phyloP scores from a whole-genome alignment of 2,113 vertebrate genomes.

The Bos javanicus region DNA sequence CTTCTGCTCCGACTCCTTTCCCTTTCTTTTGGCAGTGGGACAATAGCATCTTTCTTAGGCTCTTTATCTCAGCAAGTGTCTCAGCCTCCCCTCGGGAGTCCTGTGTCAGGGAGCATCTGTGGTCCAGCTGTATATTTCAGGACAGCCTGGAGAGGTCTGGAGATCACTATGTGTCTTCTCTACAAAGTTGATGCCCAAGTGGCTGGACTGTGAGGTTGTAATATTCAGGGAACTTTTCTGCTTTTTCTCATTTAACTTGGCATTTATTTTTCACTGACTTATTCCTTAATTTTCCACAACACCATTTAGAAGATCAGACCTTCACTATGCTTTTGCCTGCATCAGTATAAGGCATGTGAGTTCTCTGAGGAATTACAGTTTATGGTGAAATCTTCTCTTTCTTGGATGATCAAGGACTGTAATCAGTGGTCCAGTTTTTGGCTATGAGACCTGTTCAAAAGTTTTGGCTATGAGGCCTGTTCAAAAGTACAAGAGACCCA shows the following conservation, averaged over 20 bases:
- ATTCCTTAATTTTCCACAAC: neutral
- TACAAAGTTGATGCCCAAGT: constrained; percentile 15
- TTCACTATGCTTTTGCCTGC: neutral
- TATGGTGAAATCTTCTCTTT: neutral
- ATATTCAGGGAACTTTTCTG: neutral
- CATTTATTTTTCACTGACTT: neutral
- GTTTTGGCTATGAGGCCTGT: neutral
- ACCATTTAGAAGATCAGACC: neutral
- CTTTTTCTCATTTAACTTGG: neutral
- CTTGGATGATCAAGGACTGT: neutral
- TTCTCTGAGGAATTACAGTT: neutral
- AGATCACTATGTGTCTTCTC: neutral
- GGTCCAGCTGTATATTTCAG: neutral
- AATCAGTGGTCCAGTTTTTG: neutral
- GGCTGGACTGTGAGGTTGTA: neutral
- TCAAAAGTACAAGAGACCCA: too few species aligned
- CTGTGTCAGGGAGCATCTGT: neutral
- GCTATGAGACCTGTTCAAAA: neutral
- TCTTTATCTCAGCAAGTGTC: neutral
- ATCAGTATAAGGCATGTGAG: constrained; percentile 8
- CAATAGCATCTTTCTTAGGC: neutral
- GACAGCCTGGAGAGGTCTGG: neutral
- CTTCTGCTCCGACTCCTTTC: too few species aligned
- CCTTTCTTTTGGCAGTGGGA: neutral
- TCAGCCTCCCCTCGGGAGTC: neutral